Percentiles rank a stretch among this genome's conserved stretches.
These are phyloP conservation scores for Irena cyanogastra DNA, from an alignment of 2,113 vertebrate species.

Conservation along the genomic window DNA sequence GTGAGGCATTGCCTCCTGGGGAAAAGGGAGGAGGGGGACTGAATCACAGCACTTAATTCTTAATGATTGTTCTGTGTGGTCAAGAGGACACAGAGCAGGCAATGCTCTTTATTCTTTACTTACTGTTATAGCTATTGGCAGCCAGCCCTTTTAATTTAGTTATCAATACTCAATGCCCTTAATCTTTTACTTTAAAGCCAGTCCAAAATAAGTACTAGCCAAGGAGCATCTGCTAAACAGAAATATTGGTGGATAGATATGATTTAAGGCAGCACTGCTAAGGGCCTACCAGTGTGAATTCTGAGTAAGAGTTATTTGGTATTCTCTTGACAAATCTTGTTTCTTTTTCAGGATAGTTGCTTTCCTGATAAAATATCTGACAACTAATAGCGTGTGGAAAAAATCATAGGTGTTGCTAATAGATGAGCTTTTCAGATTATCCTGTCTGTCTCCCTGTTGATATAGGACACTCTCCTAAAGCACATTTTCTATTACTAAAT, in stretches of 20 bases:
- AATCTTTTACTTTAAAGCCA: slow-evolving; percentile 48
- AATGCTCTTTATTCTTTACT: slow-evolving; percentile 65
- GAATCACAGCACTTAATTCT: slow-evolving; percentile 68
- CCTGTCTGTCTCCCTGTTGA: background rate
- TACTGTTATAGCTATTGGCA: slow-evolving; percentile 63
- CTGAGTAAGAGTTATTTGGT: background rate
- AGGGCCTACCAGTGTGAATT: background rate
- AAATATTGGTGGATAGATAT: background rate
- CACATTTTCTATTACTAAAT: background rate
- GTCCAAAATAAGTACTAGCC: slow-evolving; percentile 27
- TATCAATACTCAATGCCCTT: slow-evolving; percentile 57
- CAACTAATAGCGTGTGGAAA: background rate
- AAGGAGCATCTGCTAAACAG: slow-evolving; percentile 25
- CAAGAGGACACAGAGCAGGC: slow-evolving; percentile 61
- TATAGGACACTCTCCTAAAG: background rate
- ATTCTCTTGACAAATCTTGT: background rate
- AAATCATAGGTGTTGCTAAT: background rate
- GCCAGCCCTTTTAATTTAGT: slow-evolving; percentile 64
- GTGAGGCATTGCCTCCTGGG: slow-evolving; percentile 44
- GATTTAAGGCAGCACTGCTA: background rate
- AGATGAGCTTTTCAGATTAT: slow-evolving; percentile 6
- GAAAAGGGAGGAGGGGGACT: slow-evolving; percentile 26
- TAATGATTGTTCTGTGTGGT: slow-evolving; percentile 66
- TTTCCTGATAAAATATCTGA: slow-evolving; percentile 15
- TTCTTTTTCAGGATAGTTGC: background rate